Conservation (phyloP, 2,888 invertebrate genomes). For the Coleophora flavipennella region DNA sequence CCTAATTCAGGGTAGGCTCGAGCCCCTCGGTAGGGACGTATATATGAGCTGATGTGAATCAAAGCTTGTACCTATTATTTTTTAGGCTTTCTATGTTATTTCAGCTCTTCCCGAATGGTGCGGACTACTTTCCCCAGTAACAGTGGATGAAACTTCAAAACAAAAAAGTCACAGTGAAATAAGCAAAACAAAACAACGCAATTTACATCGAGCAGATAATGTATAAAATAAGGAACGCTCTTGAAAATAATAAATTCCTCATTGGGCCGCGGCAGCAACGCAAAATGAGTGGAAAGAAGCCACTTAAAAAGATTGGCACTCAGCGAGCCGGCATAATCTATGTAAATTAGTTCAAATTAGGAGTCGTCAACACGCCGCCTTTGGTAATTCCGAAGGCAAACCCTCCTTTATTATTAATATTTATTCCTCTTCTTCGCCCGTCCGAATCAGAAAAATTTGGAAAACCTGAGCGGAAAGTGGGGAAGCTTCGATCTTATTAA, state of each 20-base stretch:
- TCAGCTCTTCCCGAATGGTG: too few relatives aligned
- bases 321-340: constrained; percentile 71
- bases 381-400: constrained; percentile 64
- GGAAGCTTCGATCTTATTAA: constrained; percentile 40
- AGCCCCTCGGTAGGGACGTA: too few relatives aligned
- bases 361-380: constrained; percentile 66
- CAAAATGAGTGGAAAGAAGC: constrained; percentile 65
- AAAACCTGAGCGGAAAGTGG: constrained; percentile 38
- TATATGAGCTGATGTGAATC: too few relatives aligned
- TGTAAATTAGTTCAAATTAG: constrained; percentile 72
- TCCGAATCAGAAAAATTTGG: constrained; percentile 48
- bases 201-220: constrained; percentile 28
- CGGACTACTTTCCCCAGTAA: neutral
- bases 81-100: too few relatives aligned
- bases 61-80: too few relatives aligned
- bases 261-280: constrained; percentile 54
- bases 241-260: constrained; percentile 59
- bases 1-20: too few relatives aligned
- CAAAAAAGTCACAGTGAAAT: neutral
- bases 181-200: constrained; percentile 19
- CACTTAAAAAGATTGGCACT: constrained; percentile 73
- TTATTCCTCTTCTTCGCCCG: constrained; percentile 54
- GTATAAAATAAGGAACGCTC: constrained; percentile 38
- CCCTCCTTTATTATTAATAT: constrained; percentile 72
- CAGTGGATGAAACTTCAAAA: too few relatives aligned